These are phyloP conservation scores for Ariopsis seemanni DNA, from an alignment of 2,113 vertebrate species.

Conservation along the genomic window DNA sequence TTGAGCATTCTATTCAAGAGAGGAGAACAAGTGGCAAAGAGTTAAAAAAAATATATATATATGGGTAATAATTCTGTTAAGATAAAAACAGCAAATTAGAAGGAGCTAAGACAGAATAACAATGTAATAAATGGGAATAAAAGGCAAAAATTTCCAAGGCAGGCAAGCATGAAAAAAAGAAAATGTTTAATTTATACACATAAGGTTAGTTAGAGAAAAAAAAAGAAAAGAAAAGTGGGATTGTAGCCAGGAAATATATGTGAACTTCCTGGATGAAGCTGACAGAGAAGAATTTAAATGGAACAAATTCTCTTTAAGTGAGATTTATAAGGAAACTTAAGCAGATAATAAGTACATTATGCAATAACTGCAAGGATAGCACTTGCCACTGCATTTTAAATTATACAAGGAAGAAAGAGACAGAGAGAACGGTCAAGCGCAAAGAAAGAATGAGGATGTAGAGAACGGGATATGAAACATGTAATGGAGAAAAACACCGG, in stretches of 20 bases:
- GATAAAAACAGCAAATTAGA: neutral
- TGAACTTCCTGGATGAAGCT: neutral
- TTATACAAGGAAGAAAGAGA: conserved; percentile 24
- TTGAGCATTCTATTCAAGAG: neutral
- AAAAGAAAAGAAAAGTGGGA: neutral
- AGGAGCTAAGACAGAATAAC: neutral
- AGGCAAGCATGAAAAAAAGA: neutral
- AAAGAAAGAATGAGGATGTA: conserved; percentile 72
- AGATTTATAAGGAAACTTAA: conserved; percentile 33
- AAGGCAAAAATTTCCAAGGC: neutral
- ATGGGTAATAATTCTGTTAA: neutral
- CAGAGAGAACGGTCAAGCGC: conserved; percentile 15
- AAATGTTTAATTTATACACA: conserved; percentile 4
- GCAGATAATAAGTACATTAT: conserved; percentile 20
- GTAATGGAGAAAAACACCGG: conserved; percentile 68
- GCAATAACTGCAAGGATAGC: conserved; percentile 6
- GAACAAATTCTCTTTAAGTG: conserved; percentile 11
- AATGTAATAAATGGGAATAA: neutral
- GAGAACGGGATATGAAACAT: conserved; percentile 74
- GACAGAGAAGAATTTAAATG: conserved; percentile 12
- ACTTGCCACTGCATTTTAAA: neutral
- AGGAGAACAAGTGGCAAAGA: neutral
- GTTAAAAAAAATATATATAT: neutral
- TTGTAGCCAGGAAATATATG: neutral
- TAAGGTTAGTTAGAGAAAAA: neutral